A percentile compares a stretch with the other conserved stretches of the same genome.
phyloP scores from a whole-genome alignment of 2,113 vertebrate species.

The Hippolais icterina region DNA sequence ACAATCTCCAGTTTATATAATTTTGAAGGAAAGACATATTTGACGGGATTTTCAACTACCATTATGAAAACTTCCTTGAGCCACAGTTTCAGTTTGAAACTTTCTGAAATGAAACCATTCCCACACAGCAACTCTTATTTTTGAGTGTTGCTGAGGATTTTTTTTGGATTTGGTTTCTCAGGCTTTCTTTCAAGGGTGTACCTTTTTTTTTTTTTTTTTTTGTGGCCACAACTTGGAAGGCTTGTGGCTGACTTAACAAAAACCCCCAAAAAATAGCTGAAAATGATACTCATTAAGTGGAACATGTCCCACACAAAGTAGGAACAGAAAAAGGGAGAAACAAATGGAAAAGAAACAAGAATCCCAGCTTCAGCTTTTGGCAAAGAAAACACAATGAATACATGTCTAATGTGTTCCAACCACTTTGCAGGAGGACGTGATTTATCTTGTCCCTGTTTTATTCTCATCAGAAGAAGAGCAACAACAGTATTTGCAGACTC shows the following conservation, averaged over 20 bases:
- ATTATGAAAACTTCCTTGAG: not conserved
- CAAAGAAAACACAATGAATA: not conserved
- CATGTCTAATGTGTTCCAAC: not conserved
- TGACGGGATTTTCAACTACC: not conserved
- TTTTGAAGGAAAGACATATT: not conserved
- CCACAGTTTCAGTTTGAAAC: not conserved
- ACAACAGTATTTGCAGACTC: not conserved
- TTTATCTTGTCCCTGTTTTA: constrained; percentile 7
- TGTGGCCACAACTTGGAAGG: not conserved
- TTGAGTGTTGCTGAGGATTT: not conserved
- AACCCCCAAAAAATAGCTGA: not conserved
- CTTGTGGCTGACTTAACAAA: not conserved
- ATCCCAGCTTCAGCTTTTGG: not conserved
- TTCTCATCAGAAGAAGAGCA: not conserved
- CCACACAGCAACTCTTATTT: not conserved
- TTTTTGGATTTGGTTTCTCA: not conserved
- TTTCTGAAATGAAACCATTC: not conserved
- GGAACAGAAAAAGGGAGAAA: not conserved
- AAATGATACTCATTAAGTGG: not conserved
- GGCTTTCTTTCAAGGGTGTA: not conserved
- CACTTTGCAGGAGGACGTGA: not conserved
- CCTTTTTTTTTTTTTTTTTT: not conserved
- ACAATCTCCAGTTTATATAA: not conserved
- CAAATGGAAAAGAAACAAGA: not conserved
- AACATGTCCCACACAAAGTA: not conserved